phyloP scores from a whole-genome alignment of 2,888 invertebrate genomes.

The Gerris lacustris region DNA sequence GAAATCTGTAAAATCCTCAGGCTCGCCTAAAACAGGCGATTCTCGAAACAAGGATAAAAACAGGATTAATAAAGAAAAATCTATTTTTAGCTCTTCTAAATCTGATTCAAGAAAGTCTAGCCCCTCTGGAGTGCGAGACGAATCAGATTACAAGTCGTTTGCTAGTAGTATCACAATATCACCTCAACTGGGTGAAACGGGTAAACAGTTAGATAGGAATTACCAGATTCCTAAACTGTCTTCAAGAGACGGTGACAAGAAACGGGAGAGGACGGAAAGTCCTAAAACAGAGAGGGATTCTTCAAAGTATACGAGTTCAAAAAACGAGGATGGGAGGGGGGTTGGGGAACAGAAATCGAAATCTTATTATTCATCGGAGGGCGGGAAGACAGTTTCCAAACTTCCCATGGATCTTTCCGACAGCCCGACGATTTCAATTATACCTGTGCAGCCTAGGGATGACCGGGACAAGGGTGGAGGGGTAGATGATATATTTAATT shows the following conservation, averaged over 20 bases:
- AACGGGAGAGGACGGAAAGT: conserved; percentile 19
- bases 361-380: conserved; percentile 9
- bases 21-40: conserved; percentile 20
- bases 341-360: conserved; percentile 17
- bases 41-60: conserved; percentile 23
- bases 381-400: conserved; percentile 11
- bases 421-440: conserved; percentile 23
- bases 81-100: conserved; percentile 47
- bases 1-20: conserved; percentile 21
- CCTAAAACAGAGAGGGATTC: background rate
- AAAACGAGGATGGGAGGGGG: conserved; percentile 20
- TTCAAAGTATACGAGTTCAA: conserved; percentile 17
- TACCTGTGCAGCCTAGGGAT: conserved; percentile 15
- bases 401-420: conserved; percentile 20
- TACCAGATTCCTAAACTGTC: conserved; percentile 79
- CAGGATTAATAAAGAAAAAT: conserved; percentile 21
- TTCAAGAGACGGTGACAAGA: conserved; percentile 37
- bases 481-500: conserved; percentile 27
- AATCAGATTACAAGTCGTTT: conserved; percentile 50
- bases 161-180: conserved; percentile 42
- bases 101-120: conserved; percentile 52
- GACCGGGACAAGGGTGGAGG: conserved; percentile 16
- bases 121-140: conserved; percentile 51
- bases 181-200: conserved; percentile 46
- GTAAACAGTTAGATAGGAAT: conserved; percentile 65